Evolutionary conservation across 2,797 vertebrate species (phyloP).

Genomic region (Neosalanx taihuensis): DNA sequence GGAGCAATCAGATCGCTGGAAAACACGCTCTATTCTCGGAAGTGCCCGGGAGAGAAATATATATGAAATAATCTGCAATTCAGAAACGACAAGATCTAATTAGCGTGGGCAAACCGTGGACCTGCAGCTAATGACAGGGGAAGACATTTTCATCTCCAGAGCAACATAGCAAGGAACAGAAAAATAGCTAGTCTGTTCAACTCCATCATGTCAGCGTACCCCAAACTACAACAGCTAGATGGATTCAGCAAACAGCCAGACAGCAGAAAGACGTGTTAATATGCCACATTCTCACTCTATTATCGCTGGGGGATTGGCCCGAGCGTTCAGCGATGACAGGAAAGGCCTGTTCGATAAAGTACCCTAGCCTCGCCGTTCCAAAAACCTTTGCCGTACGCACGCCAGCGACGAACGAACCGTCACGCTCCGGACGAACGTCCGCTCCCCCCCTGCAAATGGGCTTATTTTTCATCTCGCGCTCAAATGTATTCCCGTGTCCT

Average conservation of each 20-base stretch:
- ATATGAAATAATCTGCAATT: slow-evolving; percentile 33
- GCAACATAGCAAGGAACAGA: background rate
- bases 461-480: slow-evolving; percentile 33
- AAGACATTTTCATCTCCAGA: background rate
- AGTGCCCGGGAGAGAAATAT: slow-evolving; percentile 28
- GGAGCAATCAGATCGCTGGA: slow-evolving; percentile 37
- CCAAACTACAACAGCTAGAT: background rate
- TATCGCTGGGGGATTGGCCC: slow-evolving; percentile 12
- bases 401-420: slow-evolving; percentile 18
- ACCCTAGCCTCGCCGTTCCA: slow-evolving; percentile 24
- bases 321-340: slow-evolving; percentile 17
- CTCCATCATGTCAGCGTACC: background rate
- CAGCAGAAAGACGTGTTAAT: background rate
- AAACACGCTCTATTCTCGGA: slow-evolving; percentile 33
- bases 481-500: slow-evolving; percentile 35
- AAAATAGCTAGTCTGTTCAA: background rate
- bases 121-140: background rate
- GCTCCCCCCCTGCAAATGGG: slow-evolving; percentile 24
- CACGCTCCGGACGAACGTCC: slow-evolving; percentile 17
- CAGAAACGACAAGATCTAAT: slow-evolving; percentile 45
- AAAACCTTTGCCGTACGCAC: slow-evolving; percentile 3
- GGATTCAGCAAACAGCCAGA: background rate
- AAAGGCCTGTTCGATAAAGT: slow-evolving; percentile 30
- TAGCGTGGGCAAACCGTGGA: slow-evolving; percentile 20
- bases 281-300: slow-evolving; percentile 6